Percentiles rank a stretch among this genome's conserved stretches.
Conservation (phyloP, 2,888 invertebrate species). For the Conistra vaccinii region DNA sequence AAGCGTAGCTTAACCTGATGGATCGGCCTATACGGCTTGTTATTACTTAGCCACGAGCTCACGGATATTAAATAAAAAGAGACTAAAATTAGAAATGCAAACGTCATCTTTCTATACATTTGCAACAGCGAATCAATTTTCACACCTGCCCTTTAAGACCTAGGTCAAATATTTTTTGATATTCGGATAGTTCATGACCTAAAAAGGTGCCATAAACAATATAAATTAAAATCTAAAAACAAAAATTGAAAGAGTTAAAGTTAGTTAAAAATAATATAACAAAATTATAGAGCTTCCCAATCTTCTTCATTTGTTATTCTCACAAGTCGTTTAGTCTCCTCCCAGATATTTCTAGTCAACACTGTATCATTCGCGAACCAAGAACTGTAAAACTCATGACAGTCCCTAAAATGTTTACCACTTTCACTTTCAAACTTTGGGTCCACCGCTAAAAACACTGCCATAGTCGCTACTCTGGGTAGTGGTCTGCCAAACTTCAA, state of each 20-base stretch:
- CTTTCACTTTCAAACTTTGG: slow-evolving; percentile 73
- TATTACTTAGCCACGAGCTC: too few species aligned
- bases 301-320: slow-evolving; percentile 76
- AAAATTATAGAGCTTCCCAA: slow-evolving; percentile 72
- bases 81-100: not conserved
- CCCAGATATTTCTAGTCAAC: slow-evolving; percentile 76
- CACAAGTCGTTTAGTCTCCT: slow-evolving; percentile 77
- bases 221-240: too few species aligned
- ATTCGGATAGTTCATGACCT: too few species aligned
- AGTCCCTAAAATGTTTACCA: slow-evolving; percentile 83
- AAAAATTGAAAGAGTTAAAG: too few species aligned
- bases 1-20: too few species aligned
- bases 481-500: slow-evolving; percentile 73
- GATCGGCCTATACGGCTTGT: too few species aligned
- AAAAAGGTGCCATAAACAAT: too few species aligned
- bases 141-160: too few species aligned
- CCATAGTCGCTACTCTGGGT: slow-evolving; percentile 76
- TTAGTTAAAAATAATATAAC: not conserved
- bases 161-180: too few species aligned
- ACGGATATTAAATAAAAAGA: not conserved
- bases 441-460: slow-evolving; percentile 80
- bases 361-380: slow-evolving; percentile 82
- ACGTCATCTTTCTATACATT: not conserved
- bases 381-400: slow-evolving; percentile 79
- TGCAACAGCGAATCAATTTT: too few species aligned